Base-by-base conservation (phyloP, 1,140 invertebrate genomes). In the Drosophila auraria region DNA sequence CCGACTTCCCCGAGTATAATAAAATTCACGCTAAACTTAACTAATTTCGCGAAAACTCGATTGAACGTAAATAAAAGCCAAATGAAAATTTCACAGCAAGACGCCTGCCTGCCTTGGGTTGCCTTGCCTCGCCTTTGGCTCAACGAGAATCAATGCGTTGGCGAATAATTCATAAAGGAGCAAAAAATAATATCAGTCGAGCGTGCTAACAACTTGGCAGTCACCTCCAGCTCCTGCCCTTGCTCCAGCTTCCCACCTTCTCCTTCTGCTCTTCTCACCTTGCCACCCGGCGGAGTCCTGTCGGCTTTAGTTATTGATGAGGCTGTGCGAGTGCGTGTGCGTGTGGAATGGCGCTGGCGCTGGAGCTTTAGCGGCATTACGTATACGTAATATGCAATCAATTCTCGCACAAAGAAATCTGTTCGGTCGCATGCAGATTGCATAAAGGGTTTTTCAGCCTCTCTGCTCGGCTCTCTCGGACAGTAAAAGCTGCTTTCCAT, bases 41-140 rank as follows among this genome's bases (percentile, higher is more conserved):
- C 78, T 81, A 81, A 81, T 81, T 81, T 80, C 78, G 70, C 70
- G 70, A 81, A 75, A 81, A 81, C 71, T 70, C 71, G 78, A 81
- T 78, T 78, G 75, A 78, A 78, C 76, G 75, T 78, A 78, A 78
- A 77, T 78, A 78, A 78, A 78, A 78, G 51, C 76, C 65, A 78
- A 78, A 78, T 76, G 78, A 75, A 80, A 75, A 81, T 81, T 81
- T 80, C 69, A 57, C 51, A 80, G 69, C 78, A 60, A 74, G 54
- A 50, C 61, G 62, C 70, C 61, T 66, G 69, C 69, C 61, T 65
- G 36, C 36, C 17, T 12, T 38, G 40, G 5, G 6, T 25, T 23
- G n/a, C 7, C 27, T 40, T 60, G 2, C 49, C 17, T 38, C 14
- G 63, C 72, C 53, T 76, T 65, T 44, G 75, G 57, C 74, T 27